Base-by-base conservation (phyloP, 1,140 invertebrate genomes). In the Apis dorsata region DNA sequence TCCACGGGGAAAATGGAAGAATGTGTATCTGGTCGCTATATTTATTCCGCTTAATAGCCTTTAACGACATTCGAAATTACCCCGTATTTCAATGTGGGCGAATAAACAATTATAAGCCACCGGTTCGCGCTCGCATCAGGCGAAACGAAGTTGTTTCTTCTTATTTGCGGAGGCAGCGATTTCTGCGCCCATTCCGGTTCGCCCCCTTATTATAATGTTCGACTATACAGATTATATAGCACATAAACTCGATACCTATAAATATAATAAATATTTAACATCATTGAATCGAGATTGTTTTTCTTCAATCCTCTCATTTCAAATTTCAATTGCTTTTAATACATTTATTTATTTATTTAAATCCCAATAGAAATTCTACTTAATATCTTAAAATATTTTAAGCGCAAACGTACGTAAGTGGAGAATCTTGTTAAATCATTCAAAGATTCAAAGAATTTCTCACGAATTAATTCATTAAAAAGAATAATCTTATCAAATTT, bases 51-150 rank as follows among this genome's bases (percentile, higher is more conserved):
- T 84, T 86, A 87, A 87, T 87, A 63, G 77, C 72, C 86, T 79
- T 80, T 86, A 87, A 87, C 81, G 86, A 87, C 72, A 86, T 69
- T 51, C 81, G 59, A 84, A 86, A 87, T 87, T 84, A 80, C 68
- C 73, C 59, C 85, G 68, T 87, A 87, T 87, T 84, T 87, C 81
- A 87, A 72, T 53, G 74, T 21, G 80, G 1, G 34, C 71, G 72
- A 63, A 86, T 83, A 77, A 87, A 86, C 76, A 79, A 84, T 84
- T 84, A 80, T 59, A 79, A 86, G 72, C 68, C 65, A 51, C 84
- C 28, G 34, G 55, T 55, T 60, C 66, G 60, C 21, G 55, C 28
- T 62, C 59, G 66, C 69, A 66, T 60, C 21, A 59, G 17, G 60
- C 53, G 62, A 63, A 65, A 73, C 71, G 24, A 34, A 76, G 57